Percentiles rank a stretch among this genome's conserved stretches.
phyloP scores from a whole-genome alignment of 2,888 invertebrate species.

The Baronia brevicornis region DNA sequence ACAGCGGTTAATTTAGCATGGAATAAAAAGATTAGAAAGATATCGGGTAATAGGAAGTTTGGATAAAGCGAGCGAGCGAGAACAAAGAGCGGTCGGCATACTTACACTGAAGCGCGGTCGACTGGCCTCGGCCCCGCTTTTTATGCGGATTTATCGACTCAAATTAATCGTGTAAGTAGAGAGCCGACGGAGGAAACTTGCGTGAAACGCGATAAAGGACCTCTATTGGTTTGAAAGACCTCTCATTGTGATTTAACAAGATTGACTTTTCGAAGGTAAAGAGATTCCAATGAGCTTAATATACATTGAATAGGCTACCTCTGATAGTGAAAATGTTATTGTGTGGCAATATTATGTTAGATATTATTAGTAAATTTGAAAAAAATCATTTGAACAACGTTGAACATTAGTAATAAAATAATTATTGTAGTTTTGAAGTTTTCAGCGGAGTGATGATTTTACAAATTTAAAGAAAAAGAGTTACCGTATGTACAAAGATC shows the following conservation, averaged over 20 bases:
- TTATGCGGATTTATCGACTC: slow-evolving; percentile 73
- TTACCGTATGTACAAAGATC: too few species aligned
- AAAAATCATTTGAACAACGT: too few species aligned
- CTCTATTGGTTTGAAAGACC: slow-evolving; percentile 48
- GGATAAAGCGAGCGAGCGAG: slow-evolving; percentile 34
- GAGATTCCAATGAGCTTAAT: slow-evolving; percentile 22
- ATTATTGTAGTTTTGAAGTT: too few species aligned
- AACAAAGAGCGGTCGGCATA: slow-evolving; percentile 63
- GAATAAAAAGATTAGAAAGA: slow-evolving; percentile 43
- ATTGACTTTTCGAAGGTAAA: slow-evolving; percentile 38
- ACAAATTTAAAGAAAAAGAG: too few species aligned
- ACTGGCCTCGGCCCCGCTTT: slow-evolving; percentile 60
- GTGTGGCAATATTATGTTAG: too few species aligned
- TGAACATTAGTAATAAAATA: too few species aligned
- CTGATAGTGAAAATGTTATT: too few species aligned
- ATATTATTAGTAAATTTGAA: too few species aligned
- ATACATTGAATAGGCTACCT: too few species aligned
- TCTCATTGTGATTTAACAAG: slow-evolving; percentile 52
- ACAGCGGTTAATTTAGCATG: slow-evolving; percentile 30
- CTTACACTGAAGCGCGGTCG: slow-evolving; percentile 58
- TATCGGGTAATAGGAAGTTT: slow-evolving; percentile 25
- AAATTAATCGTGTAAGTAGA: slow-evolving; percentile 73
- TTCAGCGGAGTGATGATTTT: too few species aligned
- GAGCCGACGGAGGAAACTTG: slow-evolving; percentile 61
- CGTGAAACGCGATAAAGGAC: slow-evolving; percentile 66